A percentile compares a stretch with the other conserved stretches of the same genome.
phyloP scores from a whole-genome alignment of 2,113 vertebrate genomes.

The Ictidomys tridecemlineatus region DNA sequence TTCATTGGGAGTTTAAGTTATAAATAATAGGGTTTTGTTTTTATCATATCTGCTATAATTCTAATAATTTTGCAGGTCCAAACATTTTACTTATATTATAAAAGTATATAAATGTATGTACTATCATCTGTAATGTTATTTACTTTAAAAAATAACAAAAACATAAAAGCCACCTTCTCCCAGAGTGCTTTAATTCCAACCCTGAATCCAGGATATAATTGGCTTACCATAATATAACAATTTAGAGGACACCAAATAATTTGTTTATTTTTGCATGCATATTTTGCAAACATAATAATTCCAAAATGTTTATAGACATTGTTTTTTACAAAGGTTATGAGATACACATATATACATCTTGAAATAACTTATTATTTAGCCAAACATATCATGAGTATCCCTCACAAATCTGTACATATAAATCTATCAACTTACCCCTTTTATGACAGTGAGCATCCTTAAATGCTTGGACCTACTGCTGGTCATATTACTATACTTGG shows the following conservation, averaged over 20 bases:
- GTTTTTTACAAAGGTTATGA: neutral
- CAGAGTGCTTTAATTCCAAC: neutral
- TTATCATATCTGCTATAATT: neutral
- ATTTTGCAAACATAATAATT: neutral
- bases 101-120: neutral
- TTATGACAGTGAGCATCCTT: neutral
- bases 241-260: neutral
- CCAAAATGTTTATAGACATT: neutral
- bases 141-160: neutral
- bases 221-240: neutral
- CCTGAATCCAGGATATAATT: neutral
- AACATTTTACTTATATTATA: neutral
- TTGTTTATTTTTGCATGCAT: neutral
- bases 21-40: neutral
- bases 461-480: neutral
- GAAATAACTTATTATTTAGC: neutral
- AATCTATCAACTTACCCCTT: neutral
- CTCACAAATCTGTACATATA: neutral
- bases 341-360: neutral
- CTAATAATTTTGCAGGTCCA: neutral
- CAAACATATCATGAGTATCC: neutral
- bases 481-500: neutral
- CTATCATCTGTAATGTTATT: neutral
- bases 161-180: neutral
- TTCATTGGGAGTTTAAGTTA: neutral